These are phyloP conservation scores for Helleia helle DNA, from an alignment of 2,888 invertebrate species.

Conservation along the genomic window DNA sequence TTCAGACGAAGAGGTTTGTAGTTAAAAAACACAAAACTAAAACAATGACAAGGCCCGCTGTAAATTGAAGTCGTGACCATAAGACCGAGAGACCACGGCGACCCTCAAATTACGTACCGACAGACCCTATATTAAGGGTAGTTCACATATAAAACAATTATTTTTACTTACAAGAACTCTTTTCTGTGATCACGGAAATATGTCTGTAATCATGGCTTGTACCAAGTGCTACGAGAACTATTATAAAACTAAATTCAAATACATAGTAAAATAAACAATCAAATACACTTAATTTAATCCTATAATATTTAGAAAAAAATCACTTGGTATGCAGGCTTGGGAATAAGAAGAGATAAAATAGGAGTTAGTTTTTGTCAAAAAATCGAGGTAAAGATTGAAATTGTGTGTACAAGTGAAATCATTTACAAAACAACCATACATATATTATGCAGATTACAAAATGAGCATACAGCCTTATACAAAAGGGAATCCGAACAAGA, in stretches of 20 bases:
- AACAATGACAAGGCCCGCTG: constrained; percentile 2
- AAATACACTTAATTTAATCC: too few species aligned
- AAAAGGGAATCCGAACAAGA: neutral
- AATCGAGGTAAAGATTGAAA: too few species aligned
- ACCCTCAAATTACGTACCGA: constrained; percentile 12
- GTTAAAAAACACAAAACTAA: constrained; percentile 6
- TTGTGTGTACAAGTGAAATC: too few species aligned
- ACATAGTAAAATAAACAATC: too few species aligned
- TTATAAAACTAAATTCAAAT: neutral
- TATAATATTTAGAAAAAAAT: too few species aligned
- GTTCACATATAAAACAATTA: neutral
- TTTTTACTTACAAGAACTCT: neutral
- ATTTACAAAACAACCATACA: too few species aligned
- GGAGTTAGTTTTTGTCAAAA: too few species aligned
- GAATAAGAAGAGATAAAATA: too few species aligned
- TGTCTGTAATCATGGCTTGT: neutral
- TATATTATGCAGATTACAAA: too few species aligned
- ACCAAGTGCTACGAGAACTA: neutral
- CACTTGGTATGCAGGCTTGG: too few species aligned
- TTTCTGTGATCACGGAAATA: neutral
- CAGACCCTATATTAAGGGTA: neutral
- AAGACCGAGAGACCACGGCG: constrained; percentile 14
- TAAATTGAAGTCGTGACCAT: constrained; percentile 16
- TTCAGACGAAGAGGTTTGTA: too few species aligned
- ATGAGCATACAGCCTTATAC: neutral